Evolutionary conservation across 2,113 vertebrate species (phyloP).

Genomic region (Oncorhynchus gorbuscha): DNA sequence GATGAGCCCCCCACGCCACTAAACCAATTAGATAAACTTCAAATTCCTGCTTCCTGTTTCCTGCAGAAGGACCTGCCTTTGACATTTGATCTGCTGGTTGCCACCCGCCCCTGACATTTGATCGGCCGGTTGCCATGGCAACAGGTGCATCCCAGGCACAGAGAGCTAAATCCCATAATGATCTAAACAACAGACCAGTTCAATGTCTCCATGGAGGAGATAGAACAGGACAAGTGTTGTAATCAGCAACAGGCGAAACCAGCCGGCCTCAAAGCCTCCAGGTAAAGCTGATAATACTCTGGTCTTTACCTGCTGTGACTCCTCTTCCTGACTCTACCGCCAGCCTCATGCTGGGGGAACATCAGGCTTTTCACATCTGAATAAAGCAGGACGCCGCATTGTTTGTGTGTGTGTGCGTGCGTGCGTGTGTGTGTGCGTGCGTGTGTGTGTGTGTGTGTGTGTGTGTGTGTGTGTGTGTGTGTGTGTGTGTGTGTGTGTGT

Average conservation of each 20-base stretch:
- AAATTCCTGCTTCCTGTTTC: neutral
- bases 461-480: neutral
- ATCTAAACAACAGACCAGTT: neutral
- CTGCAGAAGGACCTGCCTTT: neutral
- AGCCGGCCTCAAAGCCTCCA: neutral
- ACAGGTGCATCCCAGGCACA: neutral
- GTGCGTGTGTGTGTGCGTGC: neutral
- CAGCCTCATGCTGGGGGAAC: neutral
- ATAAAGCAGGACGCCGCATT: neutral
- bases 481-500: neutral
- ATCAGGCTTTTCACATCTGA: neutral
- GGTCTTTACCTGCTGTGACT: neutral
- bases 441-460: neutral
- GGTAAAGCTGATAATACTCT: constrained; percentile 33
- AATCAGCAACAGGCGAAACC: constrained; percentile 4
- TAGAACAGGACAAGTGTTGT: constrained; percentile 20
- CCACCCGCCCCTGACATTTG: no score
- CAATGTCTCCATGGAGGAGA: neutral
- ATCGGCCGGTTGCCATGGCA: no score
- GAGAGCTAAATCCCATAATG: neutral
- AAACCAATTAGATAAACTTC: no score
- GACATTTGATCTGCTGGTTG: no score
- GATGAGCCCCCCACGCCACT: no score
- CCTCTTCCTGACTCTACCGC: neutral
- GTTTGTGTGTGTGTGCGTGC: neutral